Evolutionary conservation across 2,797 vertebrate genomes (phyloP).

Genomic region (Halcyon smyrnensis): DNA sequence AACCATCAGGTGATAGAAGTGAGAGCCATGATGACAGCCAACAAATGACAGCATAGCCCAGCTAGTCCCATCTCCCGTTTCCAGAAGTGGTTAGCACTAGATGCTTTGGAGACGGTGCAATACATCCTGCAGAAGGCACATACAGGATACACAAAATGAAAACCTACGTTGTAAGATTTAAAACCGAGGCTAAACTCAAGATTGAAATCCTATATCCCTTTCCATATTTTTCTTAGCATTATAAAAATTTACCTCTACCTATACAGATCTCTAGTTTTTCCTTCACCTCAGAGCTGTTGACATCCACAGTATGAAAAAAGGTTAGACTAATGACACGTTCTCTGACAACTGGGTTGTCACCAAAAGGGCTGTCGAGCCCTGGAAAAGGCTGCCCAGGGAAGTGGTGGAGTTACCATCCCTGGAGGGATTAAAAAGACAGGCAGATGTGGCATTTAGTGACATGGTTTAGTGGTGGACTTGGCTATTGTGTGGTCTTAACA

Average conservation of each 20-base stretch:
- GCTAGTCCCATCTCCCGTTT: background rate
- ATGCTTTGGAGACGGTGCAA: background rate
- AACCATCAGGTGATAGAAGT: background rate
- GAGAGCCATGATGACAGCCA: background rate
- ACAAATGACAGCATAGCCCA: background rate
- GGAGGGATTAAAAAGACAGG: background rate
- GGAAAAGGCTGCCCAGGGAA: background rate
- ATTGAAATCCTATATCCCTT: background rate
- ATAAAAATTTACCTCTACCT: background rate
- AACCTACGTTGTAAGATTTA: background rate
- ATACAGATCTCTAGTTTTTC: background rate
- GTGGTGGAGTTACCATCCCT: accelerated
- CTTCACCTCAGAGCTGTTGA: background rate
- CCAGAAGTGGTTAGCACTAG: background rate
- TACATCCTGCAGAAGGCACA: background rate
- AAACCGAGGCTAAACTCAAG: background rate
- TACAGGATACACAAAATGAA: background rate
- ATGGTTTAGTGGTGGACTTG: background rate
- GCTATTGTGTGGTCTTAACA: background rate
- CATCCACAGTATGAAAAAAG: background rate
- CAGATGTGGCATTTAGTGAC: background rate
- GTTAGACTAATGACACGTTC: background rate
- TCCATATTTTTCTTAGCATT: background rate
- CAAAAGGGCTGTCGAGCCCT: background rate
- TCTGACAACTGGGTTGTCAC: background rate